phyloP scores from a whole-genome alignment of 2,888 invertebrate species.

The Rhorus exstirpatorius region DNA sequence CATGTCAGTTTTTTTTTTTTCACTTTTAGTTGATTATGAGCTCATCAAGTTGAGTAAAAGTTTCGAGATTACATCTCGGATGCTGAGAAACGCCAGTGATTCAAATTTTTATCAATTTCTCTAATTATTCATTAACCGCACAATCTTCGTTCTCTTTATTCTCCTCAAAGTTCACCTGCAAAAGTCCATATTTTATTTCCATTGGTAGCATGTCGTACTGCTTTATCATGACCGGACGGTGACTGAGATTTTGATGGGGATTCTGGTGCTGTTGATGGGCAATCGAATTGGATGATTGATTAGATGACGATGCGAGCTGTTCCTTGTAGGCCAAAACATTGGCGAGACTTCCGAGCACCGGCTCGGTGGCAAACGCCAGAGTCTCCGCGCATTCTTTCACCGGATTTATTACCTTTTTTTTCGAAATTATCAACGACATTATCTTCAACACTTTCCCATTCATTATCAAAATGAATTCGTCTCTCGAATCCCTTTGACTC shows the following conservation, averaged over 20 bases:
- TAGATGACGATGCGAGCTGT: slow-evolving; percentile 85
- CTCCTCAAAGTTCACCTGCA: slow-evolving; percentile 90
- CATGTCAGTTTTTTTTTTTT: too few species aligned
- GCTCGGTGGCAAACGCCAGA: slow-evolving; percentile 97
- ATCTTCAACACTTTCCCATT: too few species aligned
- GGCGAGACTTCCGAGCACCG: slow-evolving; percentile 95
- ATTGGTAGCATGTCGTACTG: slow-evolving; percentile 96
- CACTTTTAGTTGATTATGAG: too few species aligned
- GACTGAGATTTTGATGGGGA: slow-evolving; percentile 76
- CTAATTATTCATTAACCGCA: neutral
- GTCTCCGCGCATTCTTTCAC: slow-evolving; percentile 95
- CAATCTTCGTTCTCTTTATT: neutral
- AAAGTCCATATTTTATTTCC: slow-evolving; percentile 96
- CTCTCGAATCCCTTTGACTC: too few species aligned
- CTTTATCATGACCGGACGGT: slow-evolving; percentile 89
- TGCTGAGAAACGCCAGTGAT: too few species aligned
- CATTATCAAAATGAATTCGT: too few species aligned
- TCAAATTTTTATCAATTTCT: neutral
- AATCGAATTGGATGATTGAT: slow-evolving; percentile 77
- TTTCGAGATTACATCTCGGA: too few species aligned
- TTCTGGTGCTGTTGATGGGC: slow-evolving; percentile 76
- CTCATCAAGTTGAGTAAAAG: too few species aligned
- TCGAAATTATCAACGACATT: neutral
- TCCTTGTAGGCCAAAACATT: slow-evolving; percentile 95
- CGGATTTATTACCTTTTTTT: slow-evolving; percentile 66